Conservation (phyloP, 2,888 invertebrate genomes). For the Torymus texanus region DNA sequence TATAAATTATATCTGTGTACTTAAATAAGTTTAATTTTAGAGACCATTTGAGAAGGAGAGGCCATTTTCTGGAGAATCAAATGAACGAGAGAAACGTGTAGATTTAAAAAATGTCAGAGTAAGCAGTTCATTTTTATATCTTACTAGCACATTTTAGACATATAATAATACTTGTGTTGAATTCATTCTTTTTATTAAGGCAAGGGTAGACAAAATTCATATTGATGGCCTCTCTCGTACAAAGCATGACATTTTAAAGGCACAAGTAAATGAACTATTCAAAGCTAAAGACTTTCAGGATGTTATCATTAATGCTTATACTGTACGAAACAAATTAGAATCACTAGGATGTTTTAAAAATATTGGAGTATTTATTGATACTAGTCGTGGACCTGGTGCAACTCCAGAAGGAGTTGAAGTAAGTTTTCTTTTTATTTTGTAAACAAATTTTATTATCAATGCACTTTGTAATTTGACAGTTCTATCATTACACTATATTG, state of each 20-base stretch:
- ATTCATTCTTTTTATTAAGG: constrained; percentile 75
- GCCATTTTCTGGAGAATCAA: constrained; percentile 22
- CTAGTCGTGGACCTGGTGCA: constrained; percentile 85
- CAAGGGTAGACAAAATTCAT: constrained; percentile 89
- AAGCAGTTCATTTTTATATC: constrained; percentile 29
- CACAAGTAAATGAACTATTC: constrained; percentile 89
- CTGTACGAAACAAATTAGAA: constrained; percentile 85
- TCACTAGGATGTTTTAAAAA: constrained; percentile 92
- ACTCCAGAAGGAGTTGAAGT: constrained; percentile 90
- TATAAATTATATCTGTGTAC: constrained; percentile 7
- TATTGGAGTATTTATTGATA: constrained; percentile 91
- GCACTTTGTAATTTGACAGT: too few species aligned
- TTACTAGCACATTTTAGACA: neutral
- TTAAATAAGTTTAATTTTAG: constrained; percentile 14
- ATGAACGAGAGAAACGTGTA: constrained; percentile 50
- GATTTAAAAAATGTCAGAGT: constrained; percentile 65
- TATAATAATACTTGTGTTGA: constrained; percentile 7
- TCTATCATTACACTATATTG: neutral
- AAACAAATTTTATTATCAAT: too few species aligned
- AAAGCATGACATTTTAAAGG: constrained; percentile 90
- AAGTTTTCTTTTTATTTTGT: constrained; percentile 54
- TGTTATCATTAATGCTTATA: constrained; percentile 83
- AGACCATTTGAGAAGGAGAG: constrained; percentile 12
- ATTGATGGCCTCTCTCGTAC: constrained; percentile 91
- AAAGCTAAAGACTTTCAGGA: constrained; percentile 90